Evolutionary conservation across 2,797 vertebrate species (phyloP), one percentile per base, ranked within the genome.

Genomic region (Tenualosa ilisha): DNA sequence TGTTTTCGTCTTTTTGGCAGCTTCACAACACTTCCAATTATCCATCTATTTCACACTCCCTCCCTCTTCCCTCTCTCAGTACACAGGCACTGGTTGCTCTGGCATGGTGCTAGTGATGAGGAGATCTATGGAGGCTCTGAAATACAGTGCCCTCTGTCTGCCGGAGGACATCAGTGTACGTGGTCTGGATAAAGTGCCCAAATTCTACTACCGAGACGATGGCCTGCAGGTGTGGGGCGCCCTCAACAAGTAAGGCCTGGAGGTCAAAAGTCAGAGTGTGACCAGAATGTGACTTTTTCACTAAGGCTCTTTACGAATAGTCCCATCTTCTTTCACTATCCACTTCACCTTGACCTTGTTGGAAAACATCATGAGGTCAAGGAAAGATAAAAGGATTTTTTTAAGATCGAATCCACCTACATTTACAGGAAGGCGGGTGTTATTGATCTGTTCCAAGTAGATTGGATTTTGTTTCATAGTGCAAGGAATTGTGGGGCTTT

Each of bases 181-280:
- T 22, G 20, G 85, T 82, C 1, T 95, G 1, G 89, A 93, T 83
- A 85, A 92, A 4, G 40, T 95, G 81, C 94, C 93, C 0, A 84
- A 88, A n/a, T 95, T 93, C 85, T 90, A 93, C 68, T 94, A 92
- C 79, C 89, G 92, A 0, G 93, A 95, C 0, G 94, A 95, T 3
- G 89, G 89, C 56, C 63, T 93, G 86, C 90, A 88, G 0, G 90
- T 94, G 86, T 94, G 94, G 93, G 88, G 83, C 0, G 91, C 92
- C 0, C 88, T 94, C 81, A 84, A 92, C 87, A 93, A 91, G 93
- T 93, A 83, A 56, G 65, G n/a, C 6, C 5, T 9, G 6, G 6
- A 22, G 22, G 54, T 20, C 17, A 56, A 22, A 22, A 0, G 20
- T 56, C 54, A 56, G 54, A 56, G 20, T 56, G 54, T 20, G 54